Conservation (phyloP, 1,140 invertebrate species). For the Hestina assimilis region DNA sequence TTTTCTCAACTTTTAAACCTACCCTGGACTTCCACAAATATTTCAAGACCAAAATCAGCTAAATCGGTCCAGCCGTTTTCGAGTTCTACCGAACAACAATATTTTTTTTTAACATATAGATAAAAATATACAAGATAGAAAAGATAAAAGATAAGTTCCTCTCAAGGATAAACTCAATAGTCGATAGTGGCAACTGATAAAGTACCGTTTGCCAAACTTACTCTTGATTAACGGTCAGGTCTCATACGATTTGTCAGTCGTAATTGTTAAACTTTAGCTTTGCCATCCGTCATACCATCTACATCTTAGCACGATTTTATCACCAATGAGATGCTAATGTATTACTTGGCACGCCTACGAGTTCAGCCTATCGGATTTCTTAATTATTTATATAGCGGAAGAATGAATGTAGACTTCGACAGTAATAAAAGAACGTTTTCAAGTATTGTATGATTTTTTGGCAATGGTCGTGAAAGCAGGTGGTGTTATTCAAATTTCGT, state of each 20-base stretch:
- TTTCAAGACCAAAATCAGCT: no score
- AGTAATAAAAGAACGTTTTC: not conserved
- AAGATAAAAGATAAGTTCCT: no score
- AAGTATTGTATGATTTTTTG: not conserved
- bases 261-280: not conserved
- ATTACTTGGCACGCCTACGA: slow-evolving; percentile 20
- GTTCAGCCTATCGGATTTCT: slow-evolving; percentile 50
- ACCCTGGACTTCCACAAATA: no score
- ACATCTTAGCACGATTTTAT: slow-evolving; percentile 1
- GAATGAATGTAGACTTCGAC: not conserved
- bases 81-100: no score
- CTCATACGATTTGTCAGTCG: not conserved
- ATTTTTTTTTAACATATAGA: no score
- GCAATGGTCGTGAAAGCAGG: not conserved
- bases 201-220: not conserved
- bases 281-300: not conserved
- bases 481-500: not conserved
- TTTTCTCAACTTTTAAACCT: no score
- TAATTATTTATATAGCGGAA: slow-evolving; percentile 11
- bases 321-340: slow-evolving; percentile 9
- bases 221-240: not conserved
- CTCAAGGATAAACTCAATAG: not conserved
- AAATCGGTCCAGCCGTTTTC: no score
- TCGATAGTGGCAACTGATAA: not conserved
- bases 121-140: no score